Evolutionary conservation across 2,888 invertebrate genomes (phyloP), one percentile per base, ranked within the genome.

Genomic region (Silvanus unidentatus): DNA sequence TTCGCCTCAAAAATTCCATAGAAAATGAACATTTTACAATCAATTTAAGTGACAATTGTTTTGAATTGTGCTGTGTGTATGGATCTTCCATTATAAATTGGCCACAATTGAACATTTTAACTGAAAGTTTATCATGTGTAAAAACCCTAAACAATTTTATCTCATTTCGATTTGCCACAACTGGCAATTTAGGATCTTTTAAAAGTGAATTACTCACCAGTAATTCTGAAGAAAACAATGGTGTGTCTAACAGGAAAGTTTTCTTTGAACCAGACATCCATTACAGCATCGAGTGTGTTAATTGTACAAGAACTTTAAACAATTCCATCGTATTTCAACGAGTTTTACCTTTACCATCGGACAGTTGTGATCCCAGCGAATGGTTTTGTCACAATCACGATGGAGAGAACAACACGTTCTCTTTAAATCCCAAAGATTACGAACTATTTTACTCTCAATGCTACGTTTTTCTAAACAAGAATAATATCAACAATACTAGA

Each of bases 371-470:
- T 57, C 75, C 77, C 62, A 74, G 75, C 0, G 83, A 84, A 50
- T 83, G 81, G 80, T 84, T 82, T 63, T 84, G 84, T 57, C 82
- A 83, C 51, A 73, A 73, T 36, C 69, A 71, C 15, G 65, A 53
- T 30, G 49, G 54, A 13, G 44, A 50, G 28, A 58, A 47, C 12
- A 34, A 44, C 30, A 43, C 32, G 10, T 40, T 55, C 49, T 65
- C 40, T 48, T 57, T 79, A 11, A 73, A 74, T 48, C 77, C 77
- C 12, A 76, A 75, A 48, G 66, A 69, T 48, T 63, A 59, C 16
- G 82, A 83, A 66, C 75, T 80, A 56, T 74, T 82, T 28, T 80
- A 80, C 59, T 71, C 78, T 37, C 66, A 75, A 11, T 78, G 77
- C 51, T 80, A 73, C 62, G 76, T 80, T 54, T 70, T 78, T 48